Base-by-base conservation (phyloP, 2,888 invertebrate species). In the Dugesia japonica region DNA sequence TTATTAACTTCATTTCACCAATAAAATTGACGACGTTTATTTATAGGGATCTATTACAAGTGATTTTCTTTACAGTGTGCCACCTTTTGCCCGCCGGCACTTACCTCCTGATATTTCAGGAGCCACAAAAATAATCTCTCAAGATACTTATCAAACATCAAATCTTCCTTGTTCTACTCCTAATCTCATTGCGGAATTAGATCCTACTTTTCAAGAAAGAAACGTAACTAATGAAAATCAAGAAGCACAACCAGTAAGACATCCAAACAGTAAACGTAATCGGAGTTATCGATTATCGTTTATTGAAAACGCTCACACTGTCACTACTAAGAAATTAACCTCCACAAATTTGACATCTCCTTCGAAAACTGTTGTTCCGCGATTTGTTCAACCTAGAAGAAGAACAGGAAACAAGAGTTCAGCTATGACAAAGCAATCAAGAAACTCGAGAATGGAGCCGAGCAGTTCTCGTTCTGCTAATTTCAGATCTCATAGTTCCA, bases 261-360 rank as follows among this genome's bases (percentile, higher is more conserved):
- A 56, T n/a, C 56, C 56, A 4, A 56, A 56, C 56, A 56, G 56
- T n/a, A 56, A 56, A 23, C 56, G 56, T 1, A 56, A 56, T n/a
- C n/a, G 56, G n/a, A 56, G 56, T 23, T 56, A 56, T 56, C 56
- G 56, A 1, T 23, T 56, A n/a, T 56, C 56, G 1, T 56, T 56
- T 23, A 56, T 56, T 56, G 56, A 56, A 56, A 56, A 56, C 23
- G 56, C 56, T 20, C 56, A 56, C 56, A 56, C 56, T 56, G 56
- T 56, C 4, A 56, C 56, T 13, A 56, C 56, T 56, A 56, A 56
- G n/a, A 56, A 56, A n/a, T 56, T 56, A 56, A 56, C 56, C 9
- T 56, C 56, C 20, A 56, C 56, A 23, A 56, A 56, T 56, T 56
- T 56, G 56, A 56, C 56, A 56, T 56, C 56, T 56, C 56, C 56